Base-by-base conservation (phyloP, 2,797 vertebrate genomes). In the Diglossa cyanea region DNA sequence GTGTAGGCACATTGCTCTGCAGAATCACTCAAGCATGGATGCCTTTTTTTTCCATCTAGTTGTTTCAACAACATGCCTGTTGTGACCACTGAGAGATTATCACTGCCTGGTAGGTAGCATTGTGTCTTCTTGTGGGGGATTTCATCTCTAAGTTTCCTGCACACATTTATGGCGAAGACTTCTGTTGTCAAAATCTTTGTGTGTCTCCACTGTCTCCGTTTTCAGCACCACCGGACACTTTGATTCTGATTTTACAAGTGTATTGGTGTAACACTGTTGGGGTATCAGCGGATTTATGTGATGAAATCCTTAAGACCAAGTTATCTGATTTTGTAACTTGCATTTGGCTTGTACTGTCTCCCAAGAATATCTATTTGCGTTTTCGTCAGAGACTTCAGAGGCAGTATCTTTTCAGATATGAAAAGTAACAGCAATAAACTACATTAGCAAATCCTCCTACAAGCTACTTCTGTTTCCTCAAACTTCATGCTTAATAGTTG, bases 361-460 rank as follows among this genome's bases (percentile, higher is more conserved):
- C 71, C 65, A 85, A 85, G 75, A 92, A 79, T 73, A 82, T 67
- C 55, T 79, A 11, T 89, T 74, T 94, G 68, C 78, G 39, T 91
- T 94, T 92, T 87, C 1, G 2, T 72, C 73, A 91, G 58, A 95
- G 81, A 55, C 44, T 91, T 89, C 78, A 74, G 75, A 87, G 76
- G 61, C 70, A 76, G 8, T 80, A 28, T 63, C 73, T 95, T 87
- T 86, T 80, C 65, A 86, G 62, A 75, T 66, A 76, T 62, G 90
- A 96, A 79, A 94, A 94, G 62, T 68, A 86, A 79, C 58, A 89
- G 68, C 92, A 91, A 67, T 85, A 85, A 87, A 70, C 74, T 84
- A 24, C 62, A 63, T 95, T 94, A 93, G 50, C 80, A 92, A 74
- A 77, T 94, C 86, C 84, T 91, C 77, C 74, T 90, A 73, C 92